Evolutionary conservation across 2,888 invertebrate genomes (phyloP).

Genomic region (Drosophila niveifrons): DNA sequence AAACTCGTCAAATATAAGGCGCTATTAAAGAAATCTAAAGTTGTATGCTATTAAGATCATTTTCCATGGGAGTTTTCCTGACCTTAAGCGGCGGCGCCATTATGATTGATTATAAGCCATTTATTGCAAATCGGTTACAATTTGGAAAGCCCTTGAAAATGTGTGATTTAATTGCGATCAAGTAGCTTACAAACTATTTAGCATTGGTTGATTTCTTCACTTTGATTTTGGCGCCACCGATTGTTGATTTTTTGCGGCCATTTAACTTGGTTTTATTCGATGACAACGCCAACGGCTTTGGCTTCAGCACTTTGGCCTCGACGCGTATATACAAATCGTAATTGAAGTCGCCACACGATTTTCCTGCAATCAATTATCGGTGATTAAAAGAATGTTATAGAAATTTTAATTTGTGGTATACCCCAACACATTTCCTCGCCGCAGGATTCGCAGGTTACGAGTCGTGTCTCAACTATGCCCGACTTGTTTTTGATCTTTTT

Average conservation of each 20-base stretch:
- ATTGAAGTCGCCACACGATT: constrained; percentile 84
- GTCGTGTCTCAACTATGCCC: constrained; percentile 92
- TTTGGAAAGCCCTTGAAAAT: too few relatives aligned
- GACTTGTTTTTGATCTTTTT: constrained; percentile 93
- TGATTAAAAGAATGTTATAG: too few relatives aligned
- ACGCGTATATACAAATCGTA: constrained; percentile 85
- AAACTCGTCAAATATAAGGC: neutral
- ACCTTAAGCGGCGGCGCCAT: neutral
- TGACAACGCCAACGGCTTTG: constrained; percentile 73
- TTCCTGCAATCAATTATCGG: constrained; percentile 62
- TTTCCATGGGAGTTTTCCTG: constrained; percentile 6
- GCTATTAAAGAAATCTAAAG: neutral
- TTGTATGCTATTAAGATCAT: neutral
- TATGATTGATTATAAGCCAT: constrained; percentile 1
- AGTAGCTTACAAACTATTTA: constrained; percentile 29
- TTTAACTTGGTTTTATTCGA: constrained; percentile 79
- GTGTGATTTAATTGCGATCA: too few relatives aligned
- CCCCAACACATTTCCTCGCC: constrained; percentile 94
- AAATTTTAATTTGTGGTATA: constrained; percentile 57
- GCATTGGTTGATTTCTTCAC: constrained; percentile 74
- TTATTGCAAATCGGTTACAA: constrained; percentile 25
- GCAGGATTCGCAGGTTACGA: constrained; percentile 91
- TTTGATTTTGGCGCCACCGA: constrained; percentile 72
- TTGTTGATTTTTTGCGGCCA: constrained; percentile 78
- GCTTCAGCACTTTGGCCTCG: constrained; percentile 82